phyloP scores from a whole-genome alignment of 2,888 invertebrate genomes.

The Drosophila peninsularis region DNA sequence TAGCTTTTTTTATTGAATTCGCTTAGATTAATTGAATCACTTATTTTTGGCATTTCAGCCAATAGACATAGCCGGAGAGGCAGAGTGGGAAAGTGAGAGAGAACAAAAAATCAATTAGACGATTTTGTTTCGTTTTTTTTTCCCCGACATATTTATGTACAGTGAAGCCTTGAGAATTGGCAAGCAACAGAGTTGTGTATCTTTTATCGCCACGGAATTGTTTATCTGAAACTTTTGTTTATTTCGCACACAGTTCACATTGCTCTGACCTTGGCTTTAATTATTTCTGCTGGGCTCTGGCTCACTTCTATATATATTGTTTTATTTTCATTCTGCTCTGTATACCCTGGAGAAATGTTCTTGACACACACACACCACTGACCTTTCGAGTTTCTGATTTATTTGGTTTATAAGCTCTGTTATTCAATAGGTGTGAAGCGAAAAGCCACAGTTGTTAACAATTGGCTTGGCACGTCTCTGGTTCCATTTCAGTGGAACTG shows the following conservation, averaged over 20 bases:
- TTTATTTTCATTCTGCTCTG: neutral
- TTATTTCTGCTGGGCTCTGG: constrained; percentile 45
- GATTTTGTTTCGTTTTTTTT: neutral
- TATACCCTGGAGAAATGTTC: constrained; percentile 50
- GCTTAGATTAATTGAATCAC: constrained; percentile 48
- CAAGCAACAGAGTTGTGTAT: constrained; percentile 10
- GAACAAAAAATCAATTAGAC: constrained; percentile 48
- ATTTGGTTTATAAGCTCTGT: constrained; percentile 10
- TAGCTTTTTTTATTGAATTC: constrained; percentile 41
- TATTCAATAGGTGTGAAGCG: constrained; percentile 25
- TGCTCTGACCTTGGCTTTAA: constrained; percentile 68
- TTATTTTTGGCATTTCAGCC: constrained; percentile 45
- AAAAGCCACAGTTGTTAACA: constrained; percentile 11
- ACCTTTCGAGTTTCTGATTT: constrained; percentile 33
- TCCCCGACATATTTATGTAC: constrained; percentile 25
- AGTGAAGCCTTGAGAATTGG: constrained; percentile 17
- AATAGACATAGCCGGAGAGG: neutral
- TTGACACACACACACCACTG: constrained; percentile 59
- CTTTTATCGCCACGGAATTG: constrained; percentile 36
- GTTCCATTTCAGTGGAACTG: constrained; percentile 27
- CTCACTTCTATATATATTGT: constrained; percentile 26
- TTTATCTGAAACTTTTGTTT: constrained; percentile 50
- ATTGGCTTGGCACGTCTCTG: constrained; percentile 44
- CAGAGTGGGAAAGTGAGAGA: neutral
- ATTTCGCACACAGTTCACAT: constrained; percentile 37